A percentile compares a stretch with the other conserved stretches of the same genome.
These are phyloP conservation scores for Drosophila multiciliata DNA, from an alignment of 2,888 invertebrate species.

Conservation along the genomic window DNA sequence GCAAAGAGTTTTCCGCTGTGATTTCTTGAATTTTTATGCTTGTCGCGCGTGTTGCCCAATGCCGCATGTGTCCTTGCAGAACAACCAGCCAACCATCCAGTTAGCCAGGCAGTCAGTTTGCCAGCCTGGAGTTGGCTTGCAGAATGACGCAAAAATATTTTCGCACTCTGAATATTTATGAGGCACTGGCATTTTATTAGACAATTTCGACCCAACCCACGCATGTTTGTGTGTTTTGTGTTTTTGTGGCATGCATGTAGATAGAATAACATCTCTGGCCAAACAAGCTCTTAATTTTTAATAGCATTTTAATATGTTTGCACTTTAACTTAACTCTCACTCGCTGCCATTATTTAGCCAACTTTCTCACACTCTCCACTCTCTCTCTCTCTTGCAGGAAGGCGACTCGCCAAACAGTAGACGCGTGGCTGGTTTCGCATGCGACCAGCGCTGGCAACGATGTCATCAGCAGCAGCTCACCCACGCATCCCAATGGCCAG, in stretches of 20 bases:
- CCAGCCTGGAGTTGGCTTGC: constrained; percentile 10
- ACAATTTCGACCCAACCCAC: constrained; percentile 47
- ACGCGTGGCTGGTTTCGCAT: constrained; percentile 96
- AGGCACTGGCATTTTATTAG: constrained; percentile 71
- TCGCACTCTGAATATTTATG: constrained; percentile 72
- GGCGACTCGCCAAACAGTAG: constrained; percentile 96
- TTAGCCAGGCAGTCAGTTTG: not conserved
- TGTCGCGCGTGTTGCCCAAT: constrained; percentile 59
- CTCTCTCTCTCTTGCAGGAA: constrained; percentile 87
- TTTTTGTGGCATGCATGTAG: constrained; percentile 44
- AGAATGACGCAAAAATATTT: constrained; percentile 45
- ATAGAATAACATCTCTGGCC: constrained; percentile 10
- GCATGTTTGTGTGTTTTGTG: constrained; percentile 15
- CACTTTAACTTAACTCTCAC: constrained; percentile 1
- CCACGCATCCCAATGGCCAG: constrained; percentile 86
- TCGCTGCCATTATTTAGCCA: not conserved
- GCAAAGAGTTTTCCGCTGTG: constrained; percentile 58
- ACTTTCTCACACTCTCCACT: too few relatives aligned
- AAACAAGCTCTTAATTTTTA: constrained; percentile 53
- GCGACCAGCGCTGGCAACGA: constrained; percentile 88
- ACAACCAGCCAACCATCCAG: not conserved
- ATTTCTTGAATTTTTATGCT: constrained; percentile 67
- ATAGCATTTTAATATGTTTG: constrained; percentile 64
- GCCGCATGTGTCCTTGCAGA: constrained; percentile 33
- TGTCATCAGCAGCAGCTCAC: constrained; percentile 85